Evolutionary conservation across 2,888 invertebrate species (phyloP).

Genomic region (Mechanitis messenoides): DNA sequence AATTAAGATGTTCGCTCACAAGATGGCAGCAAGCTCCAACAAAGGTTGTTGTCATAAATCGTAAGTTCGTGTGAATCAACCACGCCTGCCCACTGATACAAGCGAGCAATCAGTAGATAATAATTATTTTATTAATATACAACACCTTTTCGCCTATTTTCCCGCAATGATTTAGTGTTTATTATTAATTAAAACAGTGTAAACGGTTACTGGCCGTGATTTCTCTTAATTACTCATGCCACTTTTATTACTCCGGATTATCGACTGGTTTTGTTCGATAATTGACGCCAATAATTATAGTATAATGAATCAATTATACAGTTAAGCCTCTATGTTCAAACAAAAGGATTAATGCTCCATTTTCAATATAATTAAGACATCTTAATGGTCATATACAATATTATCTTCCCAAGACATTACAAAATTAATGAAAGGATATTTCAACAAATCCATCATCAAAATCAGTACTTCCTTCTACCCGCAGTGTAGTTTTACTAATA

Average conservation of each 20-base stretch:
- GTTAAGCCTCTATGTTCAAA: not conserved
- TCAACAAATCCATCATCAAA: too few relatives aligned
- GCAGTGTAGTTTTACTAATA: too few relatives aligned
- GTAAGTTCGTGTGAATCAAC: constrained; percentile 59
- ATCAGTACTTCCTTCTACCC: too few relatives aligned
- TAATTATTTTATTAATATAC: constrained; percentile 71
- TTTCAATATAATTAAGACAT: too few relatives aligned
- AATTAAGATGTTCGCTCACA: not conserved
- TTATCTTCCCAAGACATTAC: too few relatives aligned
- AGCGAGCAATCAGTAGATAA: constrained; percentile 53
- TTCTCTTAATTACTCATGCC: constrained; percentile 27
- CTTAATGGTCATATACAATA: too few relatives aligned
- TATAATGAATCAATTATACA: constrained; percentile 18
- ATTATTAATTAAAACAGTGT: constrained; percentile 50
- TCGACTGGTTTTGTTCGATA: constrained; percentile 14
- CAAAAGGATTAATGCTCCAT: too few relatives aligned
- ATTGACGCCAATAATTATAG: constrained; percentile 19
- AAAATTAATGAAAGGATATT: too few relatives aligned
- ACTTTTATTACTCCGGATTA: constrained; percentile 16
- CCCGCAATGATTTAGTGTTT: constrained; percentile 53
- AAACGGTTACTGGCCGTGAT: constrained; percentile 38
- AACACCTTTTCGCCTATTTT: constrained; percentile 60
- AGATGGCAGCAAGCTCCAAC: constrained; percentile 15
- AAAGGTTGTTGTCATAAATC: constrained; percentile 51
- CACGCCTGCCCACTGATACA: constrained; percentile 59